A percentile compares a stretch with the other conserved stretches of the same genome.
phyloP scores from a whole-genome alignment of 30 jellyfish, hydroid and myxozoan species.

The Turritopsis rubra region DNA sequence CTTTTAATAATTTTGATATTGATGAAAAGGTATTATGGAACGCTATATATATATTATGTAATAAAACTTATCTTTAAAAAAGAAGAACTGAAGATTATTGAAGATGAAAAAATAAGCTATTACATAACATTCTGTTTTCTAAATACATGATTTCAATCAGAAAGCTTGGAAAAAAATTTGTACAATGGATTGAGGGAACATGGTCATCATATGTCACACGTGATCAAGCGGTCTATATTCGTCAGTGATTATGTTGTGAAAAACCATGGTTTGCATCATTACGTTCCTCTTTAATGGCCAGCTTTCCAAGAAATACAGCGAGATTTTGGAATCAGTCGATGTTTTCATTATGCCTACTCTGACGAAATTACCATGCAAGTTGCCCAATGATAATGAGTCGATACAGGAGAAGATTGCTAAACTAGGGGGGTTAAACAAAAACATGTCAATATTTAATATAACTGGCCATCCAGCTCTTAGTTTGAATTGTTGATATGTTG shows the following conservation, averaged over 20 bases:
- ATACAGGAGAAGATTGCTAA: neutral
- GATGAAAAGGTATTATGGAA: no score
- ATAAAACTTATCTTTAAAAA: no score
- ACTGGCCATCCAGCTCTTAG: slow-evolving; percentile 35
- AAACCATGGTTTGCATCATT: slow-evolving; percentile 24
- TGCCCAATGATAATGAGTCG: slow-evolving; percentile 13
- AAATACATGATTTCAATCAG: neutral
- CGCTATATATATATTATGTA: no score
- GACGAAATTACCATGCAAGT: neutral
- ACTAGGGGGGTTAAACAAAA: neutral
- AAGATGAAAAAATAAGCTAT: no score
- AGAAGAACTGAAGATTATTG: no score
- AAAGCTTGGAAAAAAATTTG: neutral
- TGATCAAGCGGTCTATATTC: neutral
- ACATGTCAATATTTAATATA: slow-evolving; percentile 17
- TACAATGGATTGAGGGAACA: neutral
- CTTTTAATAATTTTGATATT: no score
- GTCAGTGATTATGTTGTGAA: neutral
- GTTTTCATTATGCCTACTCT: slow-evolving; percentile 30
- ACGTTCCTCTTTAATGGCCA: no score
- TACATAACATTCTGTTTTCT: no score
- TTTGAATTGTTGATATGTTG: slow-evolving; percentile 25
- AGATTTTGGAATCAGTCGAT: slow-evolving; percentile 12
- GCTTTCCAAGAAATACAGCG: neutral
- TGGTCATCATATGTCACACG: neutral